A percentile compares a stretch with the other conserved stretches of the same genome.
phyloP scores from a whole-genome alignment of 2,888 invertebrate species.

The Anthophora plumipes region DNA sequence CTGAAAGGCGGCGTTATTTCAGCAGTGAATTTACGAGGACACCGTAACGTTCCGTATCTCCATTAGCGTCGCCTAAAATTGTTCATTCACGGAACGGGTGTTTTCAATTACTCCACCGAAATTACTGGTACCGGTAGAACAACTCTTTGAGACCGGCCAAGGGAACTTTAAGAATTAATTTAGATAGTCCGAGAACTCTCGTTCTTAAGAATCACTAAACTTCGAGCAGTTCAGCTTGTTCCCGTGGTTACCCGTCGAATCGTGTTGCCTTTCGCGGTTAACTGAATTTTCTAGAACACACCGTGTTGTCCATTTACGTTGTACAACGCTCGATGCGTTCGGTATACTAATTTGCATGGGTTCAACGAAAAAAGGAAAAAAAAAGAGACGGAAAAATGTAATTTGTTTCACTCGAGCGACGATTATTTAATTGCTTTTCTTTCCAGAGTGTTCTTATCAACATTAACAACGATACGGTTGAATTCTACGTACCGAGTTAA shows the following conservation, averaged over 20 bases:
- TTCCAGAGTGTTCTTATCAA: too few relatives aligned
- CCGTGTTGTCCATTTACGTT: neutral
- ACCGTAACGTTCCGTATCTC: constrained; percentile 36
- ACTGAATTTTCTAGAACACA: neutral
- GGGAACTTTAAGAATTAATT: constrained; percentile 42
- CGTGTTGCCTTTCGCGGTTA: neutral
- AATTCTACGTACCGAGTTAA: too few relatives aligned
- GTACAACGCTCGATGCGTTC: too few relatives aligned
- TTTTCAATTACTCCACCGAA: constrained; percentile 47
- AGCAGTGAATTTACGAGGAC: constrained; percentile 43
- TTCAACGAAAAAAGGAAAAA: too few relatives aligned
- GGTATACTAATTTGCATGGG: too few relatives aligned
- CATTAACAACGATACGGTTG: too few relatives aligned
- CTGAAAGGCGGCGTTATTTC: constrained; percentile 31
- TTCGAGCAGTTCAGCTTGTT: neutral
- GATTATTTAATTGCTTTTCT: too few relatives aligned
- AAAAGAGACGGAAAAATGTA: too few relatives aligned
- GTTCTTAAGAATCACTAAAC: constrained; percentile 37
- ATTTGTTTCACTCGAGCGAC: too few relatives aligned
- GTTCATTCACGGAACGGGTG: constrained; percentile 53
- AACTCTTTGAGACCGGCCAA: constrained; percentile 15
- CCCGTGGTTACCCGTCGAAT: neutral
- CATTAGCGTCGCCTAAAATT: constrained; percentile 55
- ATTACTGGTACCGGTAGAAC: constrained; percentile 18
- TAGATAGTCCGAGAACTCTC: constrained; percentile 20